These are phyloP conservation scores for Brachystomella parvula DNA, from an alignment of 1,140 invertebrate species.

Conservation along the genomic window DNA sequence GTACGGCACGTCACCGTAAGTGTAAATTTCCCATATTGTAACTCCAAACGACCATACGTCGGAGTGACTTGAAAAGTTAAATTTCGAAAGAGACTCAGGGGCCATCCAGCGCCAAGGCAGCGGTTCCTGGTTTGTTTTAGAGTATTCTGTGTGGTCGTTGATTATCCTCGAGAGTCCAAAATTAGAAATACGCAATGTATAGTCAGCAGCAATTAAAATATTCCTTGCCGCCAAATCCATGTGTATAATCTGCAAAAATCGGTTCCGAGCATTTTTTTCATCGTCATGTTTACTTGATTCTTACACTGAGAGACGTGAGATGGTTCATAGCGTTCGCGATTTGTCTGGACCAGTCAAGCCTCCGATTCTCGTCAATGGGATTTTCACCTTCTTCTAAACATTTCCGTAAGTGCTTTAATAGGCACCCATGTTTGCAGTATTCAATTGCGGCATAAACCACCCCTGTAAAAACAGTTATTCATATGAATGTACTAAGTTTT, in stretches of 20 bases:
- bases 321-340: not conserved
- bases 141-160: slow-evolving; percentile 4
- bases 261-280: too few relatives aligned
- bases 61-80: slow-evolving; percentile 44
- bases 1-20: slow-evolving; percentile 42
- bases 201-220: not conserved
- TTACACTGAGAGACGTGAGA: not conserved
- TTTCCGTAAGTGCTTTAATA: not conserved
- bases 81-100: slow-evolving; percentile 45
- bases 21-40: slow-evolving; percentile 46
- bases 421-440: not conserved
- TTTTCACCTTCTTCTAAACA: not conserved
- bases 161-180: slow-evolving; percentile 48
- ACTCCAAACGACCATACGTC: slow-evolving; percentile 49
- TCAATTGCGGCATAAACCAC: not conserved
- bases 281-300: too few relatives aligned
- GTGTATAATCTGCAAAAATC: slow-evolving; percentile 4
- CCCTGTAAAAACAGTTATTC: too few relatives aligned
- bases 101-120: slow-evolving; percentile 49
- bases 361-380: not conserved
- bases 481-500: too few relatives aligned
- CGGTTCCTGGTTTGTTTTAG: not conserved
- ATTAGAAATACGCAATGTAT: slow-evolving; percentile 39
- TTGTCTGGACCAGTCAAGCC: not conserved
- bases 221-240: slow-evolving; percentile 1